Base-by-base conservation (phyloP, 2,888 invertebrate species). In the Conops quadrifasciatus region DNA sequence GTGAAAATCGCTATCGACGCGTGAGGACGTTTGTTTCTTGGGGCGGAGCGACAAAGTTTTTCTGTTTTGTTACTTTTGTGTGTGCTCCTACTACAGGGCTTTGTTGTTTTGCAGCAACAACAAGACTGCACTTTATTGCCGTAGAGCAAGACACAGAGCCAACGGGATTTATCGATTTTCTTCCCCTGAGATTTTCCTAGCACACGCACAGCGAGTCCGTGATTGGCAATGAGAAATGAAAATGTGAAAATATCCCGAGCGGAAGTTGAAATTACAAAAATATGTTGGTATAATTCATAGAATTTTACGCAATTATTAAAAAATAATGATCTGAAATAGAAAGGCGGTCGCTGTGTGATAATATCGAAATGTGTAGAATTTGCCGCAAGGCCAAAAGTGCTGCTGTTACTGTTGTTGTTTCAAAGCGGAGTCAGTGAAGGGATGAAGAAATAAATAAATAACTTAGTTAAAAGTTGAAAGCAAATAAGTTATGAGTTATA, bases 101-200 rank as follows among this genome's bases (percentile, higher is more conserved):
- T 21, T 16, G 15, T 36, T 30, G 58, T 60, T 59, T 59, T 24
- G 13, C 28, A 60, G 13, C n/a, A 68, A 28, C 68, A 53, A 51
- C 51, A 49, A 36, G 21, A 60, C 11, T 36, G 51, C 26, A 21
- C 47, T 69, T 69, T 60, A 51, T 69, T 69, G 53, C 62, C 24
- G 49, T 62, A 36, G 16, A 28, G 68, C 49, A 69, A 69, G 67
- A 45, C 67, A 67, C 45, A 58, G 59, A 68, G 67, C 67, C 47
- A 45, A 47, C 19, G 62, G 68, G 62, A 62, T 60, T 49, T 69
- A 69, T 69, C 68, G 68, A 69, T 69, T 69, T 67, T 67, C 67
- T 58, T 67, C 65, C 2, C 2, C 28, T 65, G 65, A 15, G 30
- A 1, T 58, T 58, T 47, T 59, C 24, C 45, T 43, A 43, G 24